Percentiles rank a stretch among this genome's conserved stretches.
phyloP scores from a whole-genome alignment of 2,888 invertebrate genomes.

The Lepidocyrtoides sp. region DNA sequence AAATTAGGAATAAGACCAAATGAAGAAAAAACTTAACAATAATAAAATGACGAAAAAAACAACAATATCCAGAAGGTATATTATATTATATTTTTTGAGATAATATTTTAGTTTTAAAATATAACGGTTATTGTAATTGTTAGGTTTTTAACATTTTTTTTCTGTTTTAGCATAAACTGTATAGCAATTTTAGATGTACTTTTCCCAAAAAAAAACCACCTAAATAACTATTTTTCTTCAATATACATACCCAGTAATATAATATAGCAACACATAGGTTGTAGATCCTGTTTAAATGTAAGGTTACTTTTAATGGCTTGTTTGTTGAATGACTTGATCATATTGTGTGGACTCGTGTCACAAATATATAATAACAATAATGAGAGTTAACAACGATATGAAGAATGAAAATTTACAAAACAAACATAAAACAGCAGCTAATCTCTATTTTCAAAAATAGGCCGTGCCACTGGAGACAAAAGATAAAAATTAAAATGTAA shows the following conservation, averaged over 20 bases:
- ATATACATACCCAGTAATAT: neutral
- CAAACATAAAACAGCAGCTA: neutral
- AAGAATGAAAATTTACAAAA: neutral
- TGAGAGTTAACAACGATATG: no score
- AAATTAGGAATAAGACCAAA: conserved; percentile 17
- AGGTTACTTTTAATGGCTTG: conserved; percentile 22
- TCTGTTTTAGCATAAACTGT: neutral
- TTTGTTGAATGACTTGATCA: conserved; percentile 36
- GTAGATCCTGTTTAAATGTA: neutral
- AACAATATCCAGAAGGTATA: conserved; percentile 3
- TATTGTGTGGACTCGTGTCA: neutral
- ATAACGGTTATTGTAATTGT: neutral
- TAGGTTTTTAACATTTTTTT: conserved; percentile 2
- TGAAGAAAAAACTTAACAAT: conserved; percentile 25
- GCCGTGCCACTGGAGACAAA: neutral
- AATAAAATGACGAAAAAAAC: neutral
- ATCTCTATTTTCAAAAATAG: neutral
- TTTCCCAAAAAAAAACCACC: conserved; percentile 6
- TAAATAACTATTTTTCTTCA: neutral
- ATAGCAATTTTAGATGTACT: neutral
- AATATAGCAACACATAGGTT: neutral
- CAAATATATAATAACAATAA: neutral
- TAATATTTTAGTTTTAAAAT: conserved; percentile 16
- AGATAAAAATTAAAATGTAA: neutral
- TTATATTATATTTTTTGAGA: neutral